A percentile compares a stretch with the other conserved stretches of the same genome.
These are phyloP conservation scores for Chaenocephalus aceratus DNA, from an alignment of 2,113 vertebrate genomes.

Conservation along the genomic window DNA sequence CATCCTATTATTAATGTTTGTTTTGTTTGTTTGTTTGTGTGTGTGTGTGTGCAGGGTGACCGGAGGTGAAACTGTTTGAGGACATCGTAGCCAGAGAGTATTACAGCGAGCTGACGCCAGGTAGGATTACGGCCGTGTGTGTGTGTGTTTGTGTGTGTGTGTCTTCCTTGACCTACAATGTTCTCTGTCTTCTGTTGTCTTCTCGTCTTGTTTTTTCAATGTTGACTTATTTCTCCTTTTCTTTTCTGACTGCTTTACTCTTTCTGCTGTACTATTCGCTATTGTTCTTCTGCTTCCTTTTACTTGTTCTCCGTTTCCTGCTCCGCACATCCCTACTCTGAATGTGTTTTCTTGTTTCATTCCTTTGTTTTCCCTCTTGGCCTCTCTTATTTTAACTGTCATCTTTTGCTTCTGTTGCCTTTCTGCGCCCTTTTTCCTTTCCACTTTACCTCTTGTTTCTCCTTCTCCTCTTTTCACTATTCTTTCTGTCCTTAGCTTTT, in stretches of 20 bases:
- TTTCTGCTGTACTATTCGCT: background rate
- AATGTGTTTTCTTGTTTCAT: background rate
- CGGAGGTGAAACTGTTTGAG: constrained; percentile 85
- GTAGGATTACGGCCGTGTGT: constrained; percentile 63
- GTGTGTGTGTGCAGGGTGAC: constrained; percentile 79
- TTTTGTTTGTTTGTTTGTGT: constrained; percentile 32
- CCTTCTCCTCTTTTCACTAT: background rate
- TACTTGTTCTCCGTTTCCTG: background rate
- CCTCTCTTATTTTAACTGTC: background rate
- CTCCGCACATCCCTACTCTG: background rate
- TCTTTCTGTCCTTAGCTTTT: background rate
- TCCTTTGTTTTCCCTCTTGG: background rate
- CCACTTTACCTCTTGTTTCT: background rate
- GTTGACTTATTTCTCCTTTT: constrained; percentile 10
- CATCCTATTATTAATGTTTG: background rate
- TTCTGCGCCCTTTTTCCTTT: background rate
- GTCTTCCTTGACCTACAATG: constrained; percentile 27
- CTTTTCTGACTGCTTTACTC: background rate
- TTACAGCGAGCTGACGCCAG: constrained; percentile 86
- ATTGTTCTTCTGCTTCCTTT: background rate
- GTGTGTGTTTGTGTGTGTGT: background rate
- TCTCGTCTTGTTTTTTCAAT: background rate
- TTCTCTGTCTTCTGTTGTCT: constrained; percentile 35
- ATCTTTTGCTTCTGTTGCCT: background rate
- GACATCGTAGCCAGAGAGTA: constrained; percentile 87